Base-by-base conservation (phyloP, 35 echinoderm and acorn worm species). In the Lytechinus variegatus region DNA sequence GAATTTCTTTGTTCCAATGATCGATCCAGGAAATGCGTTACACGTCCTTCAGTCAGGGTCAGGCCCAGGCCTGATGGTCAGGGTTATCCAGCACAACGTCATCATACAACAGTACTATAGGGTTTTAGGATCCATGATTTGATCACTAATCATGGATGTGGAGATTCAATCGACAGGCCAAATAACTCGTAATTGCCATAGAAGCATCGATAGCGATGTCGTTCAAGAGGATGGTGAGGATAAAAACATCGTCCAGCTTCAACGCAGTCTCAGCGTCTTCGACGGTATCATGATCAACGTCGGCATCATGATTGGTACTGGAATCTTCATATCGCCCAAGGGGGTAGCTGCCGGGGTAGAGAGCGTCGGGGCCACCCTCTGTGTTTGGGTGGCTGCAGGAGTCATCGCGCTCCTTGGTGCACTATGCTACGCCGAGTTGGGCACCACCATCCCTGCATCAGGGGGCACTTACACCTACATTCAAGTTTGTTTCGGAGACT, bases 271-370 rank as follows among this genome's bases (percentile, higher is more conserved):
- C 9, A 93, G 53, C 57, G 29, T 93, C 27, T 54, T 93, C 28
- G 92, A 93, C 53, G 92, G 52, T 55, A 19, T 93, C 92, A 55
- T 93, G 53, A 55, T 93, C 92, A 93, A 55, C 27, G 92, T 93
- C 14, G 98, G 98, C 33, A 55, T 91, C 51, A 96, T 97, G 53
- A 97, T 99, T 2, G 98, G 98, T 16, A 95, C 98, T 9, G 98
- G 98, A 1, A 99, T 99, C 52, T 99, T 99, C 66, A 96, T 99
- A 27, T 97, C 98, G 24, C 98, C 98, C 3, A 99, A 99, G 27
- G 98, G 98, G 19, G 95, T 99, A 54, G 54, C 97, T 29, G 33
- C 55, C 51, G 94, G 96, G 52, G 92, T 93, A 3, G 91, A 95
- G 51, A 96, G 92, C 87, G 97, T 99, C 1, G 97, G 96, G 3